These are phyloP conservation scores for Xiphophorus couchianus DNA, from an alignment of 2,113 vertebrate species.

Conservation along the genomic window DNA sequence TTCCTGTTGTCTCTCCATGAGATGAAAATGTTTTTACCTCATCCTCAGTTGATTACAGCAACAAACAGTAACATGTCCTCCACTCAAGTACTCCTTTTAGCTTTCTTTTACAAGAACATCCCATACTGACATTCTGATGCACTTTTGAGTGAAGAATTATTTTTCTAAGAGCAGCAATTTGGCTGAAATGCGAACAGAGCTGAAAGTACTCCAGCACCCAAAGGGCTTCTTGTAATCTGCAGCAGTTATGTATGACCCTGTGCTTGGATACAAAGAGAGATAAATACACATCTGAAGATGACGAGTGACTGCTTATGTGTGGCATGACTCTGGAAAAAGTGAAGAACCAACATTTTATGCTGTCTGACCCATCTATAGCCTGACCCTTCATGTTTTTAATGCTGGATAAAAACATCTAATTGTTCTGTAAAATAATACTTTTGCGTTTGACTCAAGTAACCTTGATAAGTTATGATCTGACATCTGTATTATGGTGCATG, in stretches of 20 bases:
- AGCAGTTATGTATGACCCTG: conserved; percentile 11
- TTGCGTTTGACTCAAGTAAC: conserved; percentile 27
- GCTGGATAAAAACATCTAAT: neutral
- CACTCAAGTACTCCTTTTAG: neutral
- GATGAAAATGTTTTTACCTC: neutral
- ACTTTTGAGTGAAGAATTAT: neutral
- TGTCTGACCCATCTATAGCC: neutral
- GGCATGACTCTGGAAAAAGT: neutral
- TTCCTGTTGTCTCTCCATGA: too few relatives aligned
- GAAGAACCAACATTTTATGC: neutral
- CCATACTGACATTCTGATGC: neutral
- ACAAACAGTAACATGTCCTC: neutral
- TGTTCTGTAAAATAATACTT: neutral
- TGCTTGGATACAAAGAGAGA: conserved; percentile 15
- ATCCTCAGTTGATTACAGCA: neutral
- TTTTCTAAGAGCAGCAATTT: conserved; percentile 11
- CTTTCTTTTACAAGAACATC: conserved; percentile 1
- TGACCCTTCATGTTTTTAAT: neutral
- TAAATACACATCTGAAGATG: conserved; percentile 10
- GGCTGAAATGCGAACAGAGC: conserved; percentile 21
- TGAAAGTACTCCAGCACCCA: conserved; percentile 15
- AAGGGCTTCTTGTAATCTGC: conserved; percentile 24
- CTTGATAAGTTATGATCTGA: neutral
- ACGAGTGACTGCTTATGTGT: neutral
- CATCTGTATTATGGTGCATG: neutral